Evolutionary conservation across 2,888 invertebrate genomes (phyloP).

Genomic region (Cryptophagus acutangulus): DNA sequence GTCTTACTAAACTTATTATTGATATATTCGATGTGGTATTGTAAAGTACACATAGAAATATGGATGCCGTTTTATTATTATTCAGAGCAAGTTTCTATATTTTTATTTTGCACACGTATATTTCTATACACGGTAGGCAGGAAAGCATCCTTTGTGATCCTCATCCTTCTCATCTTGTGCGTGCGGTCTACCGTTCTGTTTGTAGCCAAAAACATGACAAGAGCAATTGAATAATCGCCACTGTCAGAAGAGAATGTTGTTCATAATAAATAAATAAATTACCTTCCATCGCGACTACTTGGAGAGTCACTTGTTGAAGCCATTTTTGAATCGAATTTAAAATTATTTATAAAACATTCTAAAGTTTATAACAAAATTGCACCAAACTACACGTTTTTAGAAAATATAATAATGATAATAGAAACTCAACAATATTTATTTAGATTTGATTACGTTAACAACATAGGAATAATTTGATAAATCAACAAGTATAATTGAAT

Average conservation of each 20-base stretch:
- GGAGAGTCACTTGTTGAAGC: conserved; percentile 31
- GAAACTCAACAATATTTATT: no score
- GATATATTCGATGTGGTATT: no score
- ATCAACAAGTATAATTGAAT: no score
- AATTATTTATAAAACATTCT: no score
- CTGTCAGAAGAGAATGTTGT: background rate
- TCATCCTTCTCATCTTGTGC: no score
- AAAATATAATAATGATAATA: no score
- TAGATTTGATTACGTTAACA: no score
- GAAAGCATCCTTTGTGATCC: background rate
- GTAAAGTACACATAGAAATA: background rate
- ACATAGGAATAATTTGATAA: no score
- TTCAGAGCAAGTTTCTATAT: background rate
- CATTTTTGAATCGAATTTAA: conserved; percentile 20
- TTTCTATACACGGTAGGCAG: background rate
- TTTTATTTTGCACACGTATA: conserved; percentile 2
- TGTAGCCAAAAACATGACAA: background rate
- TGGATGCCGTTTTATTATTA: background rate
- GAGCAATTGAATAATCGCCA: conserved; percentile 1
- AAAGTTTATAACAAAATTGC: no score
- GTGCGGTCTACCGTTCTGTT: background rate
- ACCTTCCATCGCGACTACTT: conserved; percentile 30
- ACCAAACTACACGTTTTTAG: no score
- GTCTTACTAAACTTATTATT: no score
- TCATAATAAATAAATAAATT: conserved; percentile 19